phyloP scores from a whole-genome alignment of 2,888 invertebrate species.

The Blastobasis adustella region DNA sequence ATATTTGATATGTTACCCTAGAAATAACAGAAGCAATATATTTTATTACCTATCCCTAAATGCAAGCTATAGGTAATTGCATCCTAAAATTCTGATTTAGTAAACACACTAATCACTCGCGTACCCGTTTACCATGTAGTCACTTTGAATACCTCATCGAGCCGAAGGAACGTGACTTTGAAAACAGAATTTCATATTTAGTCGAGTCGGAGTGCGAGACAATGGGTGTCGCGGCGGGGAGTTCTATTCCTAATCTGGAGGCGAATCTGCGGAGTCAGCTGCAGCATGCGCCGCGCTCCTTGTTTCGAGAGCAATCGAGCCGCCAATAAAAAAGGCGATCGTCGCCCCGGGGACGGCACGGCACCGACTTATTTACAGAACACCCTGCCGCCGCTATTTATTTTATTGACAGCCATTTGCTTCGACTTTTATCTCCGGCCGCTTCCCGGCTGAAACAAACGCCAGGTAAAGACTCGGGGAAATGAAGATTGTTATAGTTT shows the following conservation, averaged over 20 bases:
- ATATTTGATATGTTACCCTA: too few species aligned
- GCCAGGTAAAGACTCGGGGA: slow-evolving; percentile 40
- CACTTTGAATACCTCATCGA: too few species aligned
- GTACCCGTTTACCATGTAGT: too few species aligned
- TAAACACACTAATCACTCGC: too few species aligned
- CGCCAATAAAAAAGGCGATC: slow-evolving; percentile 75
- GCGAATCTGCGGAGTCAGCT: slow-evolving; percentile 63
- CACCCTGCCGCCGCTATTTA: slow-evolving; percentile 72
- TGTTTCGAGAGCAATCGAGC: slow-evolving; percentile 74
- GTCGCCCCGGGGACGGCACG: slow-evolving; percentile 56
- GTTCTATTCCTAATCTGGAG: slow-evolving; percentile 61
- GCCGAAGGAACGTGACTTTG: not conserved
- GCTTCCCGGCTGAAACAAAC: slow-evolving; percentile 65
- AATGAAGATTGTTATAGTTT: slow-evolving; percentile 1
- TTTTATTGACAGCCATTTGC: slow-evolving; percentile 74
- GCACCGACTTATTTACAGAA: slow-evolving; percentile 73
- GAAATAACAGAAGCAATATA: too few species aligned
- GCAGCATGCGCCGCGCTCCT: slow-evolving; percentile 48
- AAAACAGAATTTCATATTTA: slow-evolving; percentile 4
- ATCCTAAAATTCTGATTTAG: too few species aligned
- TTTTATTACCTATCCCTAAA: too few species aligned
- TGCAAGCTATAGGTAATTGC: too few species aligned
- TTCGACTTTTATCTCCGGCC: slow-evolving; percentile 71
- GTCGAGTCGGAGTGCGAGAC: slow-evolving; percentile 22
- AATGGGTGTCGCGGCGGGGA: slow-evolving; percentile 39